Evolutionary conservation across 1,140 invertebrate genomes (phyloP), one percentile per base, ranked within the genome.

Genomic region (Drosophila prosaltans): DNA sequence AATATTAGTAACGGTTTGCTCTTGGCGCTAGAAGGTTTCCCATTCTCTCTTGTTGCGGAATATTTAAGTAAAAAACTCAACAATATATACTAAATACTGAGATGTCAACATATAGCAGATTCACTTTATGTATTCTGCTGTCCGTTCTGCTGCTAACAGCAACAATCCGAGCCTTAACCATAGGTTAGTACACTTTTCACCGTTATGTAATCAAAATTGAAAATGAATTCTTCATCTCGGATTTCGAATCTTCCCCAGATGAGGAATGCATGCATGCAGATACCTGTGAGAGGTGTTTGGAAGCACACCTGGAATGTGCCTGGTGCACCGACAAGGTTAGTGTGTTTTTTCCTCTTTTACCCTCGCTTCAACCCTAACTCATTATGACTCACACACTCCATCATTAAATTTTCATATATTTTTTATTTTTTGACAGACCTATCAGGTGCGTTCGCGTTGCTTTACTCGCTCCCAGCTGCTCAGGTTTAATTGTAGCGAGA

Each of bases 301-400:
- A 78, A 2, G 82, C 88, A 0, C 81, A 81, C 43, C 57, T 80
- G 9, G 60, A 63, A 1, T 93, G 93, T 40, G 83, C 92, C 36
- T 93, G 93, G 93, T 93, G 93, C 64, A 92, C 92, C 21, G 92
- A 93, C 57, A 92, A 91, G 91, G 93, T 93, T 45, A 75, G 76
- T 63, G 9, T 0, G 21, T 32, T 48, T 3, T n/a, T 16, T 36
- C 28, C 28, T 6, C 2, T 9, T 21, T 24, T 4, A 6, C 21
- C 11, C 2, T 8, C 24, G 21, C 2, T 26, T 51, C 45, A 51
- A 51, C 45, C 45, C 45, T 51, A 26, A 51, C 2, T 48, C n/a
- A 8, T 24, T 26, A 51, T 51, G 24, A 11, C 36, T 61, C 39
- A 11, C 24, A 51, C 26, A 54, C 10, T 32, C 43, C 26, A 2